Evolutionary conservation across 2,888 invertebrate genomes (phyloP), one percentile per base, ranked within the genome.

Genomic region (Aphidoletes aphidimyza): DNA sequence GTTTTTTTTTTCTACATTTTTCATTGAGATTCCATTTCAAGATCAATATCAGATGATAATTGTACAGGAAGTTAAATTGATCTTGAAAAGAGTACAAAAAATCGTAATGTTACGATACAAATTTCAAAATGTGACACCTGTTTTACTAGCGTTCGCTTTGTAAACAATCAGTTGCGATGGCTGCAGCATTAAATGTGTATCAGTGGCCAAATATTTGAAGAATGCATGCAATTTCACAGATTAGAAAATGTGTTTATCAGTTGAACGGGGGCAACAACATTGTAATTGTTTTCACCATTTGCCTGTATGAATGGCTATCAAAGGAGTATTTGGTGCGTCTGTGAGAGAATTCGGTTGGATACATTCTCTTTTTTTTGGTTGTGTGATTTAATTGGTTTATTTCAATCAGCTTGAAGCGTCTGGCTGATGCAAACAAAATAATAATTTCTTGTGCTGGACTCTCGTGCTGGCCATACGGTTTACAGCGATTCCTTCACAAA

Each of bases 201-300:
- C 36, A 17, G 37, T 81, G 81, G 22, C 81, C n/a, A 81, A 81
- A 81, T 36, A 78, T 81, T 37, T 37, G 0, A 39, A 30, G 81
- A 81, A 81, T 81, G 36, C 22, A 81, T 37, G 22, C 81, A 81
- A 81, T 81, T 81, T 81, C n/a, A 36, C 36, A 78, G 34, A 81
- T 81, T 81, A 81, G 81, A 81, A 81, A 81, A 81, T 81, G n/a
- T n/a, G n/a, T 81, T 37, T 37, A 54, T 54, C 22, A 54, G 22
- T 22, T 26, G 22, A 5, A 22, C 78, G 36, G 17, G 49, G 2
- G 0, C 34, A 34, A 78, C 78, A 36, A 78, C 37, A n/a, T 37
- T 81, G 37, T 37, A 81, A 37, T 19, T 36, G 78, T 78, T 36
- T 78, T 11, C 34, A 9, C 17, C 69, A 17, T 81, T 54, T 8